A percentile compares a stretch with the other conserved stretches of the same genome.
Conservation (phyloP, 2,888 invertebrate genomes). For the Hirtodrosophila trivittata region DNA sequence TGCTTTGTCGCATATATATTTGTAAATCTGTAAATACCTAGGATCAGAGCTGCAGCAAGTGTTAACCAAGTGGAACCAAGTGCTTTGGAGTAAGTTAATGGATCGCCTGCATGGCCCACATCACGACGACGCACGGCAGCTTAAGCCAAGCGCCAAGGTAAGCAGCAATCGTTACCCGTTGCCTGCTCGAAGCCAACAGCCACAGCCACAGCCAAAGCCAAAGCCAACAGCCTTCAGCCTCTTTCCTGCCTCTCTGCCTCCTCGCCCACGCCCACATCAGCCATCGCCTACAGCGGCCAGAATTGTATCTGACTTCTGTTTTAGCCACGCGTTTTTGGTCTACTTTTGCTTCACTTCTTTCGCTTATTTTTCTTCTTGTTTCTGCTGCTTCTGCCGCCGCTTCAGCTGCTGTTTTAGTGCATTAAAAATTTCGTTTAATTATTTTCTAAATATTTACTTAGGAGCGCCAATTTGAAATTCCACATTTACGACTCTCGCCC, state of each 20-base stretch:
- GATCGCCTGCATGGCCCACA: constrained; percentile 83
- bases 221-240: no score
- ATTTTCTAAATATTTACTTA: constrained; percentile 73
- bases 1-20: constrained; percentile 6
- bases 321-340: constrained; percentile 9
- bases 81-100: constrained; percentile 72
- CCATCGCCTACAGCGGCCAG: no score
- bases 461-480: constrained; percentile 43
- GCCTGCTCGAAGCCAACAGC: background rate
- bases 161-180: constrained; percentile 42
- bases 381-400: constrained; percentile 11
- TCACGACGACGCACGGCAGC: constrained; percentile 84
- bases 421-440: constrained; percentile 57
- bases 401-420: constrained; percentile 15
- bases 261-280: no score
- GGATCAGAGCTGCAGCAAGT: constrained; percentile 20
- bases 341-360: no score
- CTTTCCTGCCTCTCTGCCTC: no score
- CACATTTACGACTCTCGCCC: constrained; percentile 55
- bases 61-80: constrained; percentile 35
- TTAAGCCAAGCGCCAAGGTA: constrained; percentile 84
- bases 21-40: constrained; percentile 26
- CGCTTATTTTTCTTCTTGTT: background rate
- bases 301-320: background rate
- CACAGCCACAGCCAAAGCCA: no score